Evolutionary conservation across 2,888 invertebrate genomes (phyloP).

Genomic region (Smittia sp.): DNA sequence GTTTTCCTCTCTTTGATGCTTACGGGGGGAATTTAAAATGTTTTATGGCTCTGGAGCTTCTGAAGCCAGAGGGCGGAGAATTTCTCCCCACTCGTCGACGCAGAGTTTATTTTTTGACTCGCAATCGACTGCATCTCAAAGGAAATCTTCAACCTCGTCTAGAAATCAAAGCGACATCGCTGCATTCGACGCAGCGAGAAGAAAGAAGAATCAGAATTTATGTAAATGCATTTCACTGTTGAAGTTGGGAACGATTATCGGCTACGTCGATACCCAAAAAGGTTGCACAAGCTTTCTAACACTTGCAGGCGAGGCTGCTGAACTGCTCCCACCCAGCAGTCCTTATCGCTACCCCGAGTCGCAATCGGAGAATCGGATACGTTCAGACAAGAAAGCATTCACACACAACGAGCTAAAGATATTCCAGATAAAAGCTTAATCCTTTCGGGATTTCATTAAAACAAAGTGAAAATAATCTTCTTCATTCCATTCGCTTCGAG

Average conservation of each 20-base stretch:
- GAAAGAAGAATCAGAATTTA: neutral
- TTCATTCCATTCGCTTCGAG: neutral
- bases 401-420: neutral
- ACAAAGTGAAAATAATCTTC: slow-evolving; percentile 40
- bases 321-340: too few species aligned
- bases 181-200: neutral
- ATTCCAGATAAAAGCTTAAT: slow-evolving; percentile 38
- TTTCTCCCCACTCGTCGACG: neutral
- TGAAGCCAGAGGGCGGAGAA: neutral
- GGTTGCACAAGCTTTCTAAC: too few species aligned
- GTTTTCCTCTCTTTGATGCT: slow-evolving; percentile 16
- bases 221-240: neutral
- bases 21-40: slow-evolving; percentile 21
- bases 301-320: too few species aligned
- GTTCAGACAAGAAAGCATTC: neutral
- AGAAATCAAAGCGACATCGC: neutral
- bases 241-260: too few species aligned
- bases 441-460: slow-evolving; percentile 41
- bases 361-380: neutral
- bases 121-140: neutral
- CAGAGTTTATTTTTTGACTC: neutral
- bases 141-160: neutral
- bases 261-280: too few species aligned
- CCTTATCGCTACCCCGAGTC: neutral
- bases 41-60: neutral